These are phyloP conservation scores for Cancer borealis DNA, from an alignment of 2,888 invertebrate species.

Conservation along the genomic window DNA sequence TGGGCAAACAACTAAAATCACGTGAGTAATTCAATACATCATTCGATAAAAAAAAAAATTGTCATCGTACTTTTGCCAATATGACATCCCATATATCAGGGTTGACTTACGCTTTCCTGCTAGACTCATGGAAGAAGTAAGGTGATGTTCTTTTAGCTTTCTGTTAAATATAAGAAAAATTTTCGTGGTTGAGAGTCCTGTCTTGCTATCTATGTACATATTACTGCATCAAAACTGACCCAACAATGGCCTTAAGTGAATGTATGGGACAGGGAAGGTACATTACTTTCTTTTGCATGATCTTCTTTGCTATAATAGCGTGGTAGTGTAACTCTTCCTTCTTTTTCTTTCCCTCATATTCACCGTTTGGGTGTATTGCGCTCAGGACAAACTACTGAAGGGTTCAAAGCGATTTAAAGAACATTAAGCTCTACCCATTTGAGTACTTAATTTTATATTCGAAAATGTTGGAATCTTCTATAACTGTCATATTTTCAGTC, in stretches of 20 bases:
- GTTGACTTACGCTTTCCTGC: no score
- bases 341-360: background rate
- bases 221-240: no score
- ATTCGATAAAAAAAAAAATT: background rate
- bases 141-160: no score
- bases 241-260: no score
- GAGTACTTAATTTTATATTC: background rate
- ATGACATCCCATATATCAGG: no score
- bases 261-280: no score
- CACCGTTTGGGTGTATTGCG: background rate
- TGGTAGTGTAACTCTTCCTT: background rate
- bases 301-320: background rate
- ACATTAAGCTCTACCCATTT: slow-evolving; percentile 8
- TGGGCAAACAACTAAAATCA: background rate
- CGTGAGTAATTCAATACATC: background rate
- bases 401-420: slow-evolving; percentile 6
- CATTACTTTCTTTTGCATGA: background rate
- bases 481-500: background rate
- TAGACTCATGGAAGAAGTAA: no score
- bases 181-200: no score
- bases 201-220: no score
- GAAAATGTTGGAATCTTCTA: background rate
- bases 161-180: no score
- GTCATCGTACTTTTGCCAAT: no score
- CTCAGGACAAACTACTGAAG: background rate